Conservation (phyloP, 2,888 invertebrate genomes). For the Acanthococcus lagerstroemiae region DNA sequence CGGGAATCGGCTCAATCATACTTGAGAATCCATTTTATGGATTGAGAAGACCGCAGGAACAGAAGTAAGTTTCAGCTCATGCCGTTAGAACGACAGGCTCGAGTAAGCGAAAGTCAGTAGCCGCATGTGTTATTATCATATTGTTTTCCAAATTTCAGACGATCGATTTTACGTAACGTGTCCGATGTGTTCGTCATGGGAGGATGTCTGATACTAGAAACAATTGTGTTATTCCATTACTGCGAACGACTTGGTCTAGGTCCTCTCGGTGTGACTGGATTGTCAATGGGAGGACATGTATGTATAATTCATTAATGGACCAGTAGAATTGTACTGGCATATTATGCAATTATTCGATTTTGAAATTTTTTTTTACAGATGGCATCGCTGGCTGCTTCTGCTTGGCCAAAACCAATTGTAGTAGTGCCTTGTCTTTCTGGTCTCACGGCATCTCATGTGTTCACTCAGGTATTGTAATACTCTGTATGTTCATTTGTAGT, state of each 20-base stretch:
- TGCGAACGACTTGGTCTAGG: constrained; percentile 82
- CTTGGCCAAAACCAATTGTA: constrained; percentile 88
- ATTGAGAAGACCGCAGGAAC: constrained; percentile 72
- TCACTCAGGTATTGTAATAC: constrained; percentile 59
- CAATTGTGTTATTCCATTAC: constrained; percentile 85
- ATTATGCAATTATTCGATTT: neutral
- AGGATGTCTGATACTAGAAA: constrained; percentile 87
- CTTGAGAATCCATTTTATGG: constrained; percentile 97
- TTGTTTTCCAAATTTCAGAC: constrained; percentile 46
- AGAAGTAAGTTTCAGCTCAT: constrained; percentile 49
- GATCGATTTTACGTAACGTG: constrained; percentile 87
- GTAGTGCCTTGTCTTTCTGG: constrained; percentile 93
- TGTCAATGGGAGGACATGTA: constrained; percentile 98
- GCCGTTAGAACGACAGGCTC: too few relatives aligned
- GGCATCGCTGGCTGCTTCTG: constrained; percentile 93
- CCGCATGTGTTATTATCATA: too few relatives aligned
- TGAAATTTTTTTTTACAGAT: constrained; percentile 54
- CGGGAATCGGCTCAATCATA: constrained; percentile 83
- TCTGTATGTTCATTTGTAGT: neutral
- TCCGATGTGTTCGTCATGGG: constrained; percentile 99
- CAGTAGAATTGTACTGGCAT: neutral
- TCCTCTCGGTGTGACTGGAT: constrained; percentile 85
- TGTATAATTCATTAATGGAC: constrained; percentile 41
- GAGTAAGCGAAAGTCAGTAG: too few relatives aligned
- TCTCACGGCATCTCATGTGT: constrained; percentile 93